Evolutionary conservation across 2,113 vertebrate genomes (phyloP).

Genomic region (Acrocephalus kingi): DNA sequence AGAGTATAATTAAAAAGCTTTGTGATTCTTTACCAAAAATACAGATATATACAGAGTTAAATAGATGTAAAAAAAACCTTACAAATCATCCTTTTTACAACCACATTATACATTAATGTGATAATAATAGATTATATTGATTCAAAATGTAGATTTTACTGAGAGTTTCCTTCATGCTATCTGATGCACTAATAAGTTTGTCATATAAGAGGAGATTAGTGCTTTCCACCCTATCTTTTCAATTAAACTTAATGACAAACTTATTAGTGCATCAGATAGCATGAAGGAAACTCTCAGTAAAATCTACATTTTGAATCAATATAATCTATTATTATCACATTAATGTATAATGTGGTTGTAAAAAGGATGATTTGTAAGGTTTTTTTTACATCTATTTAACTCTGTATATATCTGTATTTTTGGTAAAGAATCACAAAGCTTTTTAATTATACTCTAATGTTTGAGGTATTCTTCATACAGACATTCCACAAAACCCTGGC

Average conservation of each 20-base stretch:
- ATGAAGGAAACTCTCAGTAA: not conserved
- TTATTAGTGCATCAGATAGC: not conserved
- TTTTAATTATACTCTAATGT: not conserved
- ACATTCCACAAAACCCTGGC: not conserved
- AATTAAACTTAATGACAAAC: not conserved
- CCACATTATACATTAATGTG: not conserved
- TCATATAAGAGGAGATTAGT: not conserved
- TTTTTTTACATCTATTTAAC: not conserved
- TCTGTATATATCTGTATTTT: not conserved
- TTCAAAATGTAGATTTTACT: not conserved
- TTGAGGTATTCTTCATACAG: not conserved
- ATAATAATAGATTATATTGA: not conserved
- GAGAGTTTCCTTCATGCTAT: not conserved
- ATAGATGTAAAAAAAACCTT: not conserved
- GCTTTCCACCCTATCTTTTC: not conserved
- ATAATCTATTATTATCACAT: not conserved
- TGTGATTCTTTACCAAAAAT: not conserved
- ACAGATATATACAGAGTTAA: not conserved
- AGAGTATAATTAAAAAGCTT: not conserved
- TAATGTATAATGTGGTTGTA: not conserved
- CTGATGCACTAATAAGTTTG: not conserved
- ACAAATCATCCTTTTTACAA: not conserved
- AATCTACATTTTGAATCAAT: not conserved
- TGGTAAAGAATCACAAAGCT: not conserved
- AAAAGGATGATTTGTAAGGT: not conserved